phyloP scores from a whole-genome alignment of 2,888 invertebrate species.

The Rosalia funebris region DNA sequence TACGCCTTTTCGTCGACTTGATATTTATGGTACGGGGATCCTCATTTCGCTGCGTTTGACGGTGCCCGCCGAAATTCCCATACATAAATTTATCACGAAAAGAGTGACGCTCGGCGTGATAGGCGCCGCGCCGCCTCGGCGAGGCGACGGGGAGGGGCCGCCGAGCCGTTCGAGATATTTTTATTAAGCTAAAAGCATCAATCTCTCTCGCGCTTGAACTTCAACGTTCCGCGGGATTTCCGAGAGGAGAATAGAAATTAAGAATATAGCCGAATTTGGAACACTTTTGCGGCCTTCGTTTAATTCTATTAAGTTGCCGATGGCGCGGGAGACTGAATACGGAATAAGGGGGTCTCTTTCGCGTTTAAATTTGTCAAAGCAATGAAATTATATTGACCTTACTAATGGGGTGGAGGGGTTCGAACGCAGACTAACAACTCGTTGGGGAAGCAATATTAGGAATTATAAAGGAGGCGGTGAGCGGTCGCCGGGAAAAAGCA shows the following conservation, averaged over 20 bases:
- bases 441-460: slow-evolving; percentile 29
- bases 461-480: slow-evolving; percentile 36
- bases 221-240: slow-evolving; percentile 3
- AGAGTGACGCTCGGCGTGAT: neutral
- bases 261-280: slow-evolving; percentile 22
- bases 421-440: slow-evolving; percentile 23
- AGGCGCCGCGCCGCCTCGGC: neutral
- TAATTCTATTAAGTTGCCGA: slow-evolving; percentile 25
- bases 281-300: slow-evolving; percentile 20
- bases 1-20: too few relatives aligned
- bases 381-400: slow-evolving; percentile 29
- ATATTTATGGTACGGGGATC: neutral
- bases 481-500: too few relatives aligned
- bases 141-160: neutral
- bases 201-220: slow-evolving; percentile 5
- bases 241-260: slow-evolving; percentile 22
- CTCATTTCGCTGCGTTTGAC: neutral
- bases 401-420: slow-evolving; percentile 22
- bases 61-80: neutral
- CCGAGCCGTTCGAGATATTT: neutral
- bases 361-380: slow-evolving; percentile 28
- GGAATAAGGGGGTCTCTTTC: slow-evolving; percentile 20
- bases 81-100: neutral
- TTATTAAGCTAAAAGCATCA: slow-evolving; percentile 11
- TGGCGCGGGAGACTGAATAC: slow-evolving; percentile 21